Evolutionary conservation across 1,140 invertebrate genomes (phyloP).

Genomic region (Halesus radiatus): DNA sequence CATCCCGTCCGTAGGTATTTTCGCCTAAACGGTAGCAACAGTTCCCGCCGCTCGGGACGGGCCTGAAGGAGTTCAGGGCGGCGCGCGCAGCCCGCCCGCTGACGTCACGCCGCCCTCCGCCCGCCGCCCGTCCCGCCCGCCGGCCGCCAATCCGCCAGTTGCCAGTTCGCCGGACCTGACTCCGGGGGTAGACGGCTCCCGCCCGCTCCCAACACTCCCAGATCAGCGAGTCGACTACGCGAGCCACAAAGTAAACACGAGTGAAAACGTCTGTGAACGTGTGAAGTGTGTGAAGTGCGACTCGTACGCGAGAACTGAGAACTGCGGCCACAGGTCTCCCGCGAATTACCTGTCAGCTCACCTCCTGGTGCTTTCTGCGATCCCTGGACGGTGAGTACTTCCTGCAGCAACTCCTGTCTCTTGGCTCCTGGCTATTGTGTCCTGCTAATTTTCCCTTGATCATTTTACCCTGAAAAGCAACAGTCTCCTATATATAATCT

Average conservation of each 20-base stretch:
- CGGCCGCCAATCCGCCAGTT: constrained; percentile 40
- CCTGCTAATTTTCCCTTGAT: too few species aligned
- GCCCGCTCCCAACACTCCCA: background rate
- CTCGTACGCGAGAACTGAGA: background rate
- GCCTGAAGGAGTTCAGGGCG: constrained; percentile 58
- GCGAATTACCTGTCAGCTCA: background rate
- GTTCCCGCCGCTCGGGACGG: constrained; percentile 55
- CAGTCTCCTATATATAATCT: too few species aligned
- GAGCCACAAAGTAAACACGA: background rate
- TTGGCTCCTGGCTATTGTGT: too few species aligned
- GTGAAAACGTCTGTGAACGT: background rate
- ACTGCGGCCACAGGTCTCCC: background rate
- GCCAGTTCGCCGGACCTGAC: background rate
- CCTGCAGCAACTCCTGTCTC: too few species aligned
- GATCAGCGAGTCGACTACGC: background rate
- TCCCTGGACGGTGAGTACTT: too few species aligned
- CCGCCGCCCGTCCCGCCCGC: constrained; percentile 60
- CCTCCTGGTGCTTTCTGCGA: background rate
- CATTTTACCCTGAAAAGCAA: too few species aligned
- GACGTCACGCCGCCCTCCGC: constrained; percentile 44
- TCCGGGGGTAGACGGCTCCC: background rate
- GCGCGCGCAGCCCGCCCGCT: constrained; percentile 57
- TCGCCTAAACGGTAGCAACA: too few species aligned
- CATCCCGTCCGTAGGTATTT: too few species aligned
- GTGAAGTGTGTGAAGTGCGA: background rate